These are phyloP conservation scores for Vulpes lagopus DNA, from an alignment of 2,113 vertebrate genomes.

Conservation along the genomic window DNA sequence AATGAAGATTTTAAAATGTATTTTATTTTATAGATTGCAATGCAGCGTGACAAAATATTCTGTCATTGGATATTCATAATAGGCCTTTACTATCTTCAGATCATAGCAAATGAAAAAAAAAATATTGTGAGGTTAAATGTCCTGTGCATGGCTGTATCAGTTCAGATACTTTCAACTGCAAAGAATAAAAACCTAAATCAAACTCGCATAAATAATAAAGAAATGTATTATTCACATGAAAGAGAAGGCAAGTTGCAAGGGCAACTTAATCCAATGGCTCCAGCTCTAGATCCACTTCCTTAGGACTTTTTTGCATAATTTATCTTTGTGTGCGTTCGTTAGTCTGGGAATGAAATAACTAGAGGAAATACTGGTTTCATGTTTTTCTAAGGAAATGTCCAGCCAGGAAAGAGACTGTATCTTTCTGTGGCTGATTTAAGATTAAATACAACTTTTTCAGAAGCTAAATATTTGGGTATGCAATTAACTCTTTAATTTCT, in stretches of 20 bases:
- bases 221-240: slow-evolving; percentile 2
- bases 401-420: neutral
- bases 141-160: neutral
- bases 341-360: neutral
- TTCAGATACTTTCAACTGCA: slow-evolving; percentile 8
- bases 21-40: neutral
- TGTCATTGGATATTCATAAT: slow-evolving; percentile 60
- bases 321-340: neutral
- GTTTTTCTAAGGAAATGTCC: neutral
- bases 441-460: neutral
- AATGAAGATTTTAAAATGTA: slow-evolving; percentile 52
- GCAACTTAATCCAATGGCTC: neutral
- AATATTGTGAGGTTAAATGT: slow-evolving; percentile 43
- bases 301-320: neutral
- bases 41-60: slow-evolving; percentile 2
- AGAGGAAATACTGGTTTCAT: neutral
- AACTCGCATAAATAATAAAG: neutral
- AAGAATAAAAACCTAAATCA: neutral
- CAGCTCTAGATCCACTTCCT: neutral
- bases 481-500: neutral
- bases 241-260: neutral
- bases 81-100: slow-evolving; percentile 43
- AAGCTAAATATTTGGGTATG: neutral
- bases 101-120: slow-evolving; percentile 46
- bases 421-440: neutral